Evolutionary conservation across 30 jellyfish, hydroid and myxozoan genomes (phyloP), one percentile per base, ranked within the genome.

Genomic region (Cassiopea xamachana): DNA sequence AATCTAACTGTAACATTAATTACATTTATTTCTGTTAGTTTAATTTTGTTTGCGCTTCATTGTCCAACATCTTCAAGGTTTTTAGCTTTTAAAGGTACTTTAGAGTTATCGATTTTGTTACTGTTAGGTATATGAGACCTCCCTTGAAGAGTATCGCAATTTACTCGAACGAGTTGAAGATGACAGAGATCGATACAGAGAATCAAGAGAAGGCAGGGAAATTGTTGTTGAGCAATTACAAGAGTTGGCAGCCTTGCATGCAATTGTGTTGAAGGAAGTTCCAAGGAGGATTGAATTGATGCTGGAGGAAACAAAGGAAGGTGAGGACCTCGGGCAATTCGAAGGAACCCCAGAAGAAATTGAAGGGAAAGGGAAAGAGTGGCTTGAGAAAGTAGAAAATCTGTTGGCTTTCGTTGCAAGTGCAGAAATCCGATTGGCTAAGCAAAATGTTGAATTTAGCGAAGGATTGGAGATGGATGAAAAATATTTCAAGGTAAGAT

Each of bases 221-320:
- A 69, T 90, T 82, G 93, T 93, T 48, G 93, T 73, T 27, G 88
- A 73, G 7, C 88, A 88, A 55, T 64, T 93, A 48, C 93, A 83
- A 19, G 80, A 81, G 50, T 85, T 93, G 46, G 83, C 96, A 8
- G 79, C 80, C 72, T 81, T 93, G 81, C 93, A 93, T 68, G 96
- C 85, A 70, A 68, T 83, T 44, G 91, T 93, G 46, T 71, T 87
- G 85, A 77, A 77, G 18, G 90, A 83, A 55, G 85, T 93, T 60
- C 98, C 98, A 67, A 70, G 89, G 46, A 77, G 98, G 43, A 80
- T 93, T 74, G 96, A 92, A 49, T 64, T 90, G 83, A 89, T 89
- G 16, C 71, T 89, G 50, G 87, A 89, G 49, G 91, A 89, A 79
- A 60, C 84, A 10, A 67, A 45, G 45, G 84, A 50, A 13, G 61